phyloP scores from a whole-genome alignment of 2,797 vertebrate genomes.

The Enteromius argenteus region DNA sequence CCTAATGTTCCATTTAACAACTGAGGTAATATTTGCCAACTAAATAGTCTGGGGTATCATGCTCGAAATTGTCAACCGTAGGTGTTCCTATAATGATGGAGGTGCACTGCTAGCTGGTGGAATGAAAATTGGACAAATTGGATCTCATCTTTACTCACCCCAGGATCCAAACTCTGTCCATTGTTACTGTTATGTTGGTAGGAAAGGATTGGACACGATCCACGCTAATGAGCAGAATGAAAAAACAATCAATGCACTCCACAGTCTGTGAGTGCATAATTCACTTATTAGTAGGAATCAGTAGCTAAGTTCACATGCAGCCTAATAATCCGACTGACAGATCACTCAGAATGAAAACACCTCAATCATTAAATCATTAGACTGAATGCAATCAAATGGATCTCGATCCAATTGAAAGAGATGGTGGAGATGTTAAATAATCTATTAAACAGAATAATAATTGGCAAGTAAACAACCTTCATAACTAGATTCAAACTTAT shows the following conservation, averaged over 20 bases:
- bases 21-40: not conserved
- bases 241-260: slow-evolving; percentile 32
- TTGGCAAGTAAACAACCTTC: not conserved
- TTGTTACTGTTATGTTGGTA: slow-evolving; percentile 39
- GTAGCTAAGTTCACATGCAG: not conserved
- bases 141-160: slow-evolving; percentile 42
- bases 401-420: not conserved
- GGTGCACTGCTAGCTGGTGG: slow-evolving; percentile 8
- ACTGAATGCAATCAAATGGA: not conserved
- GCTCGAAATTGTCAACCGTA: slow-evolving; percentile 34
- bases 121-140: slow-evolving; percentile 48
- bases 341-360: slow-evolving; percentile 11
- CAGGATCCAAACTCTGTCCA: slow-evolving; percentile 29
- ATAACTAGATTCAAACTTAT: not conserved
- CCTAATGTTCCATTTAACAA: slow-evolving; percentile 45
- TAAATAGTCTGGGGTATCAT: slow-evolving; percentile 31
- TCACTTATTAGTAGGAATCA: slow-evolving; percentile 31
- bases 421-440: not conserved
- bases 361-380: slow-evolving; percentile 6
- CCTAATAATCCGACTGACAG: slow-evolving; percentile 16
- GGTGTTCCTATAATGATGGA: slow-evolving; percentile 43
- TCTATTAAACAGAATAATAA: not conserved
- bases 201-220: slow-evolving; percentile 26
- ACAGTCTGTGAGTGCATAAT: slow-evolving; percentile 22
- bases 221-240: slow-evolving; percentile 11